phyloP scores from a whole-genome alignment of 2,888 invertebrate genomes.

The Apamea monoglypha region DNA sequence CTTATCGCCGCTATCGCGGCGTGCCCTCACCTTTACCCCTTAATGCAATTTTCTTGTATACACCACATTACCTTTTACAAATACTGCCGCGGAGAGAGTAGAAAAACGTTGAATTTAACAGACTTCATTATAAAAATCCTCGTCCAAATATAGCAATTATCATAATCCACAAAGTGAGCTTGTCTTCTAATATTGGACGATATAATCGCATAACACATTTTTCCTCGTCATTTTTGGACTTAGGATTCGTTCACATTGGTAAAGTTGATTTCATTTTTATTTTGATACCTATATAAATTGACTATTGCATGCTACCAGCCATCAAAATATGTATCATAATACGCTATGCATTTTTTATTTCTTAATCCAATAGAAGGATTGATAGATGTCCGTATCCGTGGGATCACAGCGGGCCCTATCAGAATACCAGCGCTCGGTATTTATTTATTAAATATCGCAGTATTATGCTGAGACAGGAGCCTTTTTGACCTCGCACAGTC shows the following conservation, averaged over 20 bases:
- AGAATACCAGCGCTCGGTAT: too few species aligned
- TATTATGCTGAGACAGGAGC: too few species aligned
- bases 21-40: too few species aligned
- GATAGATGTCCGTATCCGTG: too few species aligned
- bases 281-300: neutral
- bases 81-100: constrained; percentile 11
- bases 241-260: constrained; percentile 13
- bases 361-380: too few species aligned
- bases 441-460: too few species aligned
- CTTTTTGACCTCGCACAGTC: too few species aligned
- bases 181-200: constrained; percentile 47
- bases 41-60: constrained; percentile 17
- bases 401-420: too few species aligned
- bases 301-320: too few species aligned
- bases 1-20: too few species aligned
- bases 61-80: constrained; percentile 41
- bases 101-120: constrained; percentile 29
- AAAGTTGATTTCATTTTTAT: neutral
- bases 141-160: constrained; percentile 51
- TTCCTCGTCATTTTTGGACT: constrained; percentile 36
- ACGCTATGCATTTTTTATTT: too few species aligned
- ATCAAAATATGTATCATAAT: too few species aligned
- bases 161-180: constrained; percentile 49
- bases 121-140: constrained; percentile 31
- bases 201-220: constrained; percentile 53